Evolutionary conservation across 2,888 invertebrate species (phyloP), one percentile per base, ranked within the genome.

Genomic region (Pollenia amentaria): DNA sequence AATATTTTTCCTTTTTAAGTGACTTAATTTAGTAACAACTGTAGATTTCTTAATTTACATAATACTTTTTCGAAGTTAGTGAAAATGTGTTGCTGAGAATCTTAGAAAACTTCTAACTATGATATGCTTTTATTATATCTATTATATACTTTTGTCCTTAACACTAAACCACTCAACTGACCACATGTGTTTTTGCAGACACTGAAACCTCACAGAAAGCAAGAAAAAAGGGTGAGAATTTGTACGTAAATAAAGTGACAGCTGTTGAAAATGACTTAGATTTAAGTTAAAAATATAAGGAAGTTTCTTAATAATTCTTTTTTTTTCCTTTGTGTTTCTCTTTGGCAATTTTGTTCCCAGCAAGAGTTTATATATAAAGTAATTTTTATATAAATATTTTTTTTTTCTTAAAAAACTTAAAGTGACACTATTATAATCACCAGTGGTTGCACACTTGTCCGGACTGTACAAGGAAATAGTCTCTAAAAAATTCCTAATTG

Each of bases 281-380:
- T 69, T 60, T 57, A 53, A 73, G 67, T 79, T 64, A 77, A 77
- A 64, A 46, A 46, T 18, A 53, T 40, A 12, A 57, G 16, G 11
- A 86, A 83, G 78, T 86, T 85, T 86, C 75, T 75, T 79, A 67
- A 79, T 82, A 83, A 86, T 86, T 78, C 81, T 73, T 72, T 62
- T 73, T 80, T 70, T 70, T 48, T 73, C 9, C 2, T n/a, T 46
- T 4, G 8, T 29, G 53, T 51, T 48, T 38, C 48, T 38, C 55
- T 57, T 64, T 55, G 44, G 55, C 10, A 40, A 51, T 21, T 55
- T 10, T 42, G 7, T 44, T n/a, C 14, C 64, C 48, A 18, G 16
- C 1, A 16, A 72, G 73, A 85, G 85, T 78, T 81, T 82, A 62
- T 78, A 60, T 53, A 69, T 76, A 76, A 60, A 73, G 40, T 72